These are phyloP conservation scores for Hassar affinis DNA, from an alignment of 2,113 vertebrate species.

Conservation along the genomic window DNA sequence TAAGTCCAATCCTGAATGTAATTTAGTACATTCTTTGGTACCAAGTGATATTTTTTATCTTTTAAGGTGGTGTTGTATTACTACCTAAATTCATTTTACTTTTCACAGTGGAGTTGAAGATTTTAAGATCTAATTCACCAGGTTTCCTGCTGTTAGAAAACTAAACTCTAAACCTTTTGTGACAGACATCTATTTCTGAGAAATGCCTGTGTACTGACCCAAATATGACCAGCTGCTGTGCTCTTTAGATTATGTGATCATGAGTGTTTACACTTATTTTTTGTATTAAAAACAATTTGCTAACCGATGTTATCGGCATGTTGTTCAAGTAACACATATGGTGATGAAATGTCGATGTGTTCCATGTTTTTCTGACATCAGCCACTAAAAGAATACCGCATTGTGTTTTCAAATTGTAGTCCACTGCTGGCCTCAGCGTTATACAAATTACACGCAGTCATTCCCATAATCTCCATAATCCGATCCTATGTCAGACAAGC, in stretches of 20 bases:
- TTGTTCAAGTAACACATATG: not conserved
- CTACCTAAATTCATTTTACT: not conserved
- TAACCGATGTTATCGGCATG: not conserved
- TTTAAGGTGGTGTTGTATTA: not conserved
- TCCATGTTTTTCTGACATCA: not conserved
- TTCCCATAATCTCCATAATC: conserved; percentile 33
- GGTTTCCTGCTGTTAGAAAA: not conserved
- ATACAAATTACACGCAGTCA: conserved; percentile 19
- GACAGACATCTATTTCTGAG: not conserved
- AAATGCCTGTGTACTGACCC: not conserved
- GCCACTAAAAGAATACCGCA: not conserved
- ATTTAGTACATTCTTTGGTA: not conserved
- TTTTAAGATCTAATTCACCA: not conserved
- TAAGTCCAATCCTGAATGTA: not conserved
- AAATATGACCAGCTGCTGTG: not conserved
- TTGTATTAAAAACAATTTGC: not conserved
- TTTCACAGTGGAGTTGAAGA: not conserved
- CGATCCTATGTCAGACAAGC: not conserved
- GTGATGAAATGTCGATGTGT: not conserved
- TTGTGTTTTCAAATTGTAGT: conserved; percentile 3
- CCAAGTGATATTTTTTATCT: not conserved
- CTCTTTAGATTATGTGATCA: not conserved
- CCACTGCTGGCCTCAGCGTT: not conserved
- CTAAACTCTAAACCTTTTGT: not conserved
- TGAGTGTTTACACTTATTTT: too few species aligned